Evolutionary conservation across 2,888 invertebrate genomes (phyloP), one percentile per base, ranked within the genome.

Genomic region (Lysandra bellargus): DNA sequence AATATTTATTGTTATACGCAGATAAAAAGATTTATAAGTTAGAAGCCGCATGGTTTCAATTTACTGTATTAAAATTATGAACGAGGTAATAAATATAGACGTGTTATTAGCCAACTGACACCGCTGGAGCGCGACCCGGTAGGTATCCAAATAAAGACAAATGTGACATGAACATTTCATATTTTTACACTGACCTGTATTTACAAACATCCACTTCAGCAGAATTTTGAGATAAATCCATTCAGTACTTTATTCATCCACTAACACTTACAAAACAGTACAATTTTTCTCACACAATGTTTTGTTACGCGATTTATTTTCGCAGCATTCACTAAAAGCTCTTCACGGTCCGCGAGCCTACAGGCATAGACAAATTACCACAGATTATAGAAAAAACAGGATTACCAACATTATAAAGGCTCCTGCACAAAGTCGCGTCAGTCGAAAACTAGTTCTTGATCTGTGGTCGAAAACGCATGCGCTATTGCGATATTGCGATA

Each of bases 91-190:
- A 74, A 78, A 80, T 80, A 79, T 80, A 79, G 78, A 80, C 76
- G 79, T 76, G 76, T 76, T 82, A 85, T 86, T 80, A 84, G 89
- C 88, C 84, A 91, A 85, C 85, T 86, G 91, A 91, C 87, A 91
- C 89, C 88, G 83, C 88, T 88, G 87, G 85, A 90, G 83, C 83
- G 82, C 83, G 85, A 86, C 88, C 88, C 87, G 89, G 89, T 86
- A 85, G 89, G 89, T 86, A 85, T 85, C 93, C 91, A 92, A 93
- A 92, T 93, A 92, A 90, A 93, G 92, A 86, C 89, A 91, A 89
- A 87, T 87, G 89, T 85, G 86, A 88, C 89, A 89, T 84, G 84
- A 85, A 85, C 83, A 87, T 85, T 84, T 87, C 85, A 85, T 85
- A 83, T 83, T 83, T 69, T 85, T 83, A 84, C 82, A 88, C 88